A percentile compares a stretch with the other conserved stretches of the same genome.
Conservation (phyloP, 2,888 invertebrate species). For the Rhimphoctona megacephalus region DNA sequence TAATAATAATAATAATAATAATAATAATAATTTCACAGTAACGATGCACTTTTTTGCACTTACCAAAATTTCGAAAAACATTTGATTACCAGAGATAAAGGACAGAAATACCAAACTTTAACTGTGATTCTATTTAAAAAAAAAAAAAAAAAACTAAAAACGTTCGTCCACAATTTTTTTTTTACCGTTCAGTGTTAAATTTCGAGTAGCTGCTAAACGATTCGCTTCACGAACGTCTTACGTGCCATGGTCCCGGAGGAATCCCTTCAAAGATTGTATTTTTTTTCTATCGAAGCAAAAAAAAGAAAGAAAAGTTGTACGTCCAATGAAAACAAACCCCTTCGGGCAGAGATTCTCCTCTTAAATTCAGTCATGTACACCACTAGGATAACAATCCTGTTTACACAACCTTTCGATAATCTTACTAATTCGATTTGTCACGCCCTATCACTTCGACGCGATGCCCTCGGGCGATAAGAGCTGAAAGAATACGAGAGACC, state of each 20-base stretch:
- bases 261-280: constrained; percentile 49
- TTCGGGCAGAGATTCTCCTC: constrained; percentile 46
- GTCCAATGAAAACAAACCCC: constrained; percentile 61
- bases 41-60: background rate
- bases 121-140: background rate
- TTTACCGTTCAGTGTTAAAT: constrained; percentile 64
- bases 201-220: constrained; percentile 75
- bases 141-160: background rate
- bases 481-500: constrained; percentile 15
- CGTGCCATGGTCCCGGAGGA: constrained; percentile 61
- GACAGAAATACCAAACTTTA: background rate
- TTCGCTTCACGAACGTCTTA: constrained; percentile 76
- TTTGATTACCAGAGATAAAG: background rate
- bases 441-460: constrained; percentile 74
- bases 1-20: constrained; percentile 49
- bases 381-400: constrained; percentile 76
- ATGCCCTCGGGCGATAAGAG: constrained; percentile 25
- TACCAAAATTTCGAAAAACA: background rate
- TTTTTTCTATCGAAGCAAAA: constrained; percentile 37
- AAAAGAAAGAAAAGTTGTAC: constrained; percentile 27
- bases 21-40: constrained; percentile 15
- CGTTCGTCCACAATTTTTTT: constrained; percentile 22
- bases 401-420: constrained; percentile 81
- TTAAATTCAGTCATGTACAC: constrained; percentile 67
- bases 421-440: constrained; percentile 81